Evolutionary conservation across 2,888 invertebrate species (phyloP).

Genomic region (Ectemnius cavifrons): DNA sequence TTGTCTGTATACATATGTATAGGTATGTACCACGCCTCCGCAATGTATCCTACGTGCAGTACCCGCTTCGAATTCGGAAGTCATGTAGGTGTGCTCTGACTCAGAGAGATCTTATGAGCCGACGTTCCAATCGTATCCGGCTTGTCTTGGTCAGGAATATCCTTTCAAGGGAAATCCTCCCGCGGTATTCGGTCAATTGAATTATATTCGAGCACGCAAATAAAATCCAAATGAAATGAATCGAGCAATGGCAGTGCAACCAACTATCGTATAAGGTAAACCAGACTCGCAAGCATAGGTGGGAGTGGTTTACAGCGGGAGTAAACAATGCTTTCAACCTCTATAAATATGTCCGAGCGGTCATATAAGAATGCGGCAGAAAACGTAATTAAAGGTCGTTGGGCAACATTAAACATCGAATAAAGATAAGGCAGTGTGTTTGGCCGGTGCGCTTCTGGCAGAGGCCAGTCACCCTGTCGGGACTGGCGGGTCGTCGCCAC

Average conservation of each 20-base stretch:
- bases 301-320: too few species aligned
- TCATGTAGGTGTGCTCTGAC: constrained; percentile 57
- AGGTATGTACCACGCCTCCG: constrained; percentile 40
- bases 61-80: constrained; percentile 60
- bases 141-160: constrained; percentile 49
- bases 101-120: constrained; percentile 41
- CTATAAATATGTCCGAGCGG: constrained; percentile 14
- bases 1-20: constrained; percentile 30
- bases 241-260: too few species aligned
- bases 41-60: constrained; percentile 43
- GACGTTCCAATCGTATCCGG: constrained; percentile 47
- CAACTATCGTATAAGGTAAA: too few species aligned
- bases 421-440: constrained; percentile 33
- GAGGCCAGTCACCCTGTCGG: constrained; percentile 36
- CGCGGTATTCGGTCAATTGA: constrained; percentile 13
- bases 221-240: too few species aligned
- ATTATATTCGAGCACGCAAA: too few species aligned
- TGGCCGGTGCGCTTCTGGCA: constrained; percentile 10
- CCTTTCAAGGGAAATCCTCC: constrained; percentile 5
- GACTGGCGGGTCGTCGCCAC: too few species aligned
- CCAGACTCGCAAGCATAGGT: too few species aligned
- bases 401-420: constrained; percentile 33
- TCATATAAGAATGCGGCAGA: constrained; percentile 18
- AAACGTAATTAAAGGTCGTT: constrained; percentile 27
- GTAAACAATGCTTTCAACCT: background rate